Conservation (phyloP, 1,140 invertebrate genomes). For the Zaprionus gabonicus region DNA sequence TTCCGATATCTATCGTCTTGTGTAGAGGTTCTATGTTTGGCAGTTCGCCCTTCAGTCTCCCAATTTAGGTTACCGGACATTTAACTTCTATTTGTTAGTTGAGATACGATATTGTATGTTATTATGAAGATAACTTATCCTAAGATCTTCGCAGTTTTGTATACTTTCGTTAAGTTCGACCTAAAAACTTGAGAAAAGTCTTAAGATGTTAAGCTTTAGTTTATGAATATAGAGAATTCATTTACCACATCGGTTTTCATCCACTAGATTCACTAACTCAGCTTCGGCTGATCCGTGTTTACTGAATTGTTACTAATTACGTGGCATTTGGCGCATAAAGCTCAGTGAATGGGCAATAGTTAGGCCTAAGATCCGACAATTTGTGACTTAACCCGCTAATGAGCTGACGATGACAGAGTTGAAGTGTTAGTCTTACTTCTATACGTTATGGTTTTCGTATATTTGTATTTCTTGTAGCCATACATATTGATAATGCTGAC, state of each 20-base stretch:
- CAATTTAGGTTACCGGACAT: not conserved
- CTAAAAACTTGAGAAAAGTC: no score
- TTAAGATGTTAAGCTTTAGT: no score
- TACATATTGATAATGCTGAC: not conserved
- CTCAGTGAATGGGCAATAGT: slow-evolving; percentile 33
- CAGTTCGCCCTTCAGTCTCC: not conserved
- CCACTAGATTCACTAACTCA: not conserved
- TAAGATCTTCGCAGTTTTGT: no score
- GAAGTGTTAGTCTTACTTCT: slow-evolving; percentile 12
- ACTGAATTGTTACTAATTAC: slow-evolving; percentile 73
- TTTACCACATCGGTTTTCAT: not conserved
- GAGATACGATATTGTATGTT: not conserved
- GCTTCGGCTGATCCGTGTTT: slow-evolving; percentile 13
- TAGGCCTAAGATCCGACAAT: slow-evolving; percentile 5
- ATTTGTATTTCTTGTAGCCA: not conserved
- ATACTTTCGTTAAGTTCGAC: no score
- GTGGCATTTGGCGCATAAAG: slow-evolving; percentile 22
- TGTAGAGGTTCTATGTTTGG: not conserved
- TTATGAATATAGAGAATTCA: not conserved
- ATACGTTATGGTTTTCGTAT: not conserved
- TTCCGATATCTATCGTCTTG: not conserved
- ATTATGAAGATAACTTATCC: no score
- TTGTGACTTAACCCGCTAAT: slow-evolving; percentile 31
- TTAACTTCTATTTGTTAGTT: no score
- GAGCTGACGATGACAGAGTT: slow-evolving; percentile 46